A percentile compares a stretch with the other conserved stretches of the same genome.
Evolutionary conservation across 2,888 invertebrate genomes (phyloP).

Genomic region (Charanyca ferruginea): DNA sequence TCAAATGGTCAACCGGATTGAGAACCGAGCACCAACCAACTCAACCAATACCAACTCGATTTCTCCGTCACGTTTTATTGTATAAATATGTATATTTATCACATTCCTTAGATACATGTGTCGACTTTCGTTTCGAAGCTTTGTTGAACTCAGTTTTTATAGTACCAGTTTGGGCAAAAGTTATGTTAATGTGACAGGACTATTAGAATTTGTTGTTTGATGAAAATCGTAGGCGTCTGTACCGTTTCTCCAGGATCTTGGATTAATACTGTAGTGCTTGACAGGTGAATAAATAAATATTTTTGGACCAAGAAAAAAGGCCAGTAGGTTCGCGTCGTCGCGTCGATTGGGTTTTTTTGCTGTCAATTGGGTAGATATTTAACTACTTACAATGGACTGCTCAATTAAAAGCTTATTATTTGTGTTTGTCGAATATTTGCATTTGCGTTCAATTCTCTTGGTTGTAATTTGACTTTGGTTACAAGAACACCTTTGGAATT

Average conservation of each 20-base stretch:
- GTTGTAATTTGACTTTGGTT: conserved; percentile 21
- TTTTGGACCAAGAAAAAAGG: conserved; percentile 15
- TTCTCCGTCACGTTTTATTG: conserved; percentile 82
- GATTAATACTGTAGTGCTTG: conserved; percentile 37
- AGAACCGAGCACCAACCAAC: conserved; percentile 60
- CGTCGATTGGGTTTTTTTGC: conserved; percentile 36
- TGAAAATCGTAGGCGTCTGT: conserved; percentile 49
- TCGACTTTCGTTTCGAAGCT: conserved; percentile 66
- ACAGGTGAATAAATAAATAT: conserved; percentile 32
- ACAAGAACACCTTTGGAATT: conserved; percentile 11
- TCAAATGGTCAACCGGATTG: conserved; percentile 77
- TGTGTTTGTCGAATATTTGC: conserved; percentile 13
- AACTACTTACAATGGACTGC: conserved; percentile 24
- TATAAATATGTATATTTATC: conserved; percentile 78
- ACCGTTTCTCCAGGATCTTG: conserved; percentile 53
- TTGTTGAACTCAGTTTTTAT: conserved; percentile 61
- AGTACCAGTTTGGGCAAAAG: conserved; percentile 65
- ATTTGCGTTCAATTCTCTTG: conserved; percentile 15
- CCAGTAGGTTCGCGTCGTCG: conserved; percentile 3
- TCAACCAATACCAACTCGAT: conserved; percentile 76
- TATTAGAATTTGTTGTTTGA: conserved; percentile 53
- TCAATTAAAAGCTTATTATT: conserved; percentile 35
- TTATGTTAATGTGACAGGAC: conserved; percentile 64
- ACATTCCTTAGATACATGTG: conserved; percentile 73
- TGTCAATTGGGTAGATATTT: not conserved